Evolutionary conservation across 2,797 vertebrate genomes (phyloP).

Genomic region (Microctenopoma stevenorrisi): DNA sequence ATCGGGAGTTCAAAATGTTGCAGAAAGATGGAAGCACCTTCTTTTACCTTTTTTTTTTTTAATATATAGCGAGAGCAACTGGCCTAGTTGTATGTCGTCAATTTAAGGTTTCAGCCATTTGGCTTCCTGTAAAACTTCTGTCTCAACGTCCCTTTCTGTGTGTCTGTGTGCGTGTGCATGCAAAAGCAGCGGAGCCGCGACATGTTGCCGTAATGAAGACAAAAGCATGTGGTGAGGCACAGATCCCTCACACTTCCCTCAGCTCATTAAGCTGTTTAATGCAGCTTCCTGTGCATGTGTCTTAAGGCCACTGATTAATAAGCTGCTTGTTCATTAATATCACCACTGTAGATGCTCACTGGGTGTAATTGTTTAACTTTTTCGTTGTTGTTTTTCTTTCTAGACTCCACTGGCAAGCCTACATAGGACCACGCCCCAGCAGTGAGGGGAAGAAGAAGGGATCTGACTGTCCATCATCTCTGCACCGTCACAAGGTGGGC

Average conservation of each 20-base stretch:
- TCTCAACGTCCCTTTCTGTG: conserved; percentile 54
- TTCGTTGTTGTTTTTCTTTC: conserved; percentile 18
- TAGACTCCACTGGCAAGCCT: conserved; percentile 66
- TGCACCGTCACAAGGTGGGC: conserved; percentile 78
- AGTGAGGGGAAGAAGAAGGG: conserved; percentile 54
- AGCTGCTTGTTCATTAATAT: conserved; percentile 68
- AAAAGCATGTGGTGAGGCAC: conserved; percentile 48
- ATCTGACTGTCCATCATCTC: conserved; percentile 77
- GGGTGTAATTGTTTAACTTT: conserved; percentile 59
- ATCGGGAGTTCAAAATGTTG: conserved; percentile 21
- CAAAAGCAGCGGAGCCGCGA: conserved; percentile 44
- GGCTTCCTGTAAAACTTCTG: conserved; percentile 68
- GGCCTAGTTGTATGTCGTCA: conserved; percentile 22
- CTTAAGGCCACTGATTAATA: conserved; percentile 75
- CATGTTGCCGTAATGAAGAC: conserved; percentile 61
- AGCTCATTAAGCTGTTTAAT: conserved; percentile 70
- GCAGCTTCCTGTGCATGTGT: conserved; percentile 71
- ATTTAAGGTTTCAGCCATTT: conserved; percentile 49
- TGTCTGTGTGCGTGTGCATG: conserved; percentile 12
- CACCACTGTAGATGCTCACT: conserved; percentile 55
- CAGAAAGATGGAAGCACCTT: conserved; percentile 13
- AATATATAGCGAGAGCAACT: neutral
- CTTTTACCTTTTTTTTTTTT: conserved; percentile 22
- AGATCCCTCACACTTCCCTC: conserved; percentile 47
- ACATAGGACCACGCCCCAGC: conserved; percentile 59